A percentile compares a stretch with the other conserved stretches of the same genome.
Conservation (phyloP, 2,113 vertebrate species). For the Ranitomeya imitator region DNA sequence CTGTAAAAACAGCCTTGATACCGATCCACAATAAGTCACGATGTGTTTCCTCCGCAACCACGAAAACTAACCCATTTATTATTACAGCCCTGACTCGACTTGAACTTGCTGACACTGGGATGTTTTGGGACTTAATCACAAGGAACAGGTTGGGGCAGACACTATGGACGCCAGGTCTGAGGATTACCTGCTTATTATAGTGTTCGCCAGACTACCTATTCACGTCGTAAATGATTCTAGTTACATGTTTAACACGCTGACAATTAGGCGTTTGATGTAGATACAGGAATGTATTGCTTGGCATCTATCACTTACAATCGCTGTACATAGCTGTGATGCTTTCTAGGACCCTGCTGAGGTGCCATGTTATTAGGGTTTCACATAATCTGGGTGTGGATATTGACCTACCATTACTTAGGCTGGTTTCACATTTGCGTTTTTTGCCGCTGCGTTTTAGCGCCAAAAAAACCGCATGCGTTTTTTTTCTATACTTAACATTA, state of each 20-base stretch:
- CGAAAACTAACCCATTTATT: conserved; percentile 97
- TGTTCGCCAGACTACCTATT: background rate
- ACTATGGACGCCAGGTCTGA: conserved; percentile 66
- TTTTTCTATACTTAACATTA: no score
- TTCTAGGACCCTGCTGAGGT: conserved; percentile 2
- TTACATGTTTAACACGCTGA: background rate
- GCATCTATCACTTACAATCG: background rate
- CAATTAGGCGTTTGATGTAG: background rate
- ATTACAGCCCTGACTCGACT: conserved; percentile 86
- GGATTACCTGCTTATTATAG: conserved; percentile 73
- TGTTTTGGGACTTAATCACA: conserved; percentile 75
- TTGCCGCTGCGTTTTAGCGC: no score
- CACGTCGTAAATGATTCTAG: background rate
- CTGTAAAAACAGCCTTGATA: conserved; percentile 84
- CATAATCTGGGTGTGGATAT: conserved; percentile 27
- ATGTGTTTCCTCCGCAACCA: conserved; percentile 94
- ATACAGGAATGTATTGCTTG: conserved; percentile 17
- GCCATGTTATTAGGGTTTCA: background rate
- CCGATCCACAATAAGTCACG: conserved; percentile 90
- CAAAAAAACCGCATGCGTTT: no score
- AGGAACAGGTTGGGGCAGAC: conserved; percentile 78
- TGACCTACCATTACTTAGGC: conserved; percentile 8
- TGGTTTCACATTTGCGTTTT: no score
- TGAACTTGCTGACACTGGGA: conserved; percentile 80
- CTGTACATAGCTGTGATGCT: background rate